These are phyloP conservation scores for Glaucopsyche alexis DNA, from an alignment of 2,888 invertebrate species.

Conservation along the genomic window DNA sequence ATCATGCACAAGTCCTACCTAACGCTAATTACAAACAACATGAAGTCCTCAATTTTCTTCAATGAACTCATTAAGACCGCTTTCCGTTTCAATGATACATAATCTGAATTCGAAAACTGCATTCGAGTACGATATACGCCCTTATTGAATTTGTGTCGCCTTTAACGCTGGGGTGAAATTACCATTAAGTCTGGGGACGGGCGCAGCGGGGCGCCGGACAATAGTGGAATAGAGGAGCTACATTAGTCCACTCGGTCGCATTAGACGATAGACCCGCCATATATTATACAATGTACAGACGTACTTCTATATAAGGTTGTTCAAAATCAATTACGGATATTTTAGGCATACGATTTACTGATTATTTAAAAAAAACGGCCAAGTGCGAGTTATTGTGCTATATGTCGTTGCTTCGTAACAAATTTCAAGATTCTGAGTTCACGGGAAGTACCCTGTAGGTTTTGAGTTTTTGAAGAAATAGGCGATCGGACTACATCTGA, in stretches of 20 bases:
- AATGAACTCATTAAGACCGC: background rate
- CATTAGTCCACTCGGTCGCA: slow-evolving; percentile 17
- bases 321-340: no score
- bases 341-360: no score
- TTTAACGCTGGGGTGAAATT: background rate
- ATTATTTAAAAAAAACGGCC: no score
- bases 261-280: background rate
- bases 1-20: no score
- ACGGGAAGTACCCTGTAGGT: no score
- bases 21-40: no score
- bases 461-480: no score
- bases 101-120: background rate
- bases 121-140: background rate
- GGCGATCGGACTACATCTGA: no score
- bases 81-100: background rate
- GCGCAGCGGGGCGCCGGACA: slow-evolving; percentile 44
- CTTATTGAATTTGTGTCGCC: slow-evolving; percentile 12
- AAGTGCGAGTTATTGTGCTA: no score
- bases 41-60: no score
- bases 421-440: no score
- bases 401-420: no score
- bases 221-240: background rate
- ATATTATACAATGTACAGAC: background rate
- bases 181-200: slow-evolving; percentile 34
- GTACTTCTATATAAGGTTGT: background rate